Evolutionary conservation across 1,140 invertebrate species (phyloP), one percentile per base, ranked within the genome.

Genomic region (Lordiphosa clarofinis): DNA sequence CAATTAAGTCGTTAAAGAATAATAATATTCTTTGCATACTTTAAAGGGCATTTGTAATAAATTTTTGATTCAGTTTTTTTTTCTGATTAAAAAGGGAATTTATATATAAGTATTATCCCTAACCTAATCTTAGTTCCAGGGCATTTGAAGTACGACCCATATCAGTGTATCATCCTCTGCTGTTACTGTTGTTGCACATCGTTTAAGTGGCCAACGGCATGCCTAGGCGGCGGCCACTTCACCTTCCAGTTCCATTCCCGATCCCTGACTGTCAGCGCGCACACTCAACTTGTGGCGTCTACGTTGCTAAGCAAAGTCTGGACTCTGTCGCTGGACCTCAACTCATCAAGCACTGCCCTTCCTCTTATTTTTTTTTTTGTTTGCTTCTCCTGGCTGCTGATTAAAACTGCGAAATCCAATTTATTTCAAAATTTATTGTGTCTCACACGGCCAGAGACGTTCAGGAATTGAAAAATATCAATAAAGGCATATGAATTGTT

Each of bases 351-450:
- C 65, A 53, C 63, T 81, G 76, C 75, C 75, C 75, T 79, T 81
- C 43, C 42, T 42, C 54, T 68, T 48, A 60, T 60, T 59, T 67
- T 66, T 67, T 66, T 63, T 67, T 69, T 68, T 68, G 44, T 47
- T 65, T 65, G 49, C 65, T 56, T 68, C 49, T 70, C 57, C 58
- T 59, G 57, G 56, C 61, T 78, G 64, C 76, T 82, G 78, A 82
- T 84, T 82, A 84, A 82, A 82, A 82, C 73, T 81, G 78, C 75
- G 78, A 82, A 82, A 82, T 78, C 73, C 78, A 84, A 82, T 82
- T 82, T 82, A 82, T 82, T 82, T 82, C 78, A 76, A 82, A 84
- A 84, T 84, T 82, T 82, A 82, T 82, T 82, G 78, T 82, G 68
- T 81, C 75, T 81, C 75, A 81, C 75, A 81, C 75, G 76, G 72